Base-by-base conservation (phyloP, 1,140 invertebrate species). In the Planococcus citri region DNA sequence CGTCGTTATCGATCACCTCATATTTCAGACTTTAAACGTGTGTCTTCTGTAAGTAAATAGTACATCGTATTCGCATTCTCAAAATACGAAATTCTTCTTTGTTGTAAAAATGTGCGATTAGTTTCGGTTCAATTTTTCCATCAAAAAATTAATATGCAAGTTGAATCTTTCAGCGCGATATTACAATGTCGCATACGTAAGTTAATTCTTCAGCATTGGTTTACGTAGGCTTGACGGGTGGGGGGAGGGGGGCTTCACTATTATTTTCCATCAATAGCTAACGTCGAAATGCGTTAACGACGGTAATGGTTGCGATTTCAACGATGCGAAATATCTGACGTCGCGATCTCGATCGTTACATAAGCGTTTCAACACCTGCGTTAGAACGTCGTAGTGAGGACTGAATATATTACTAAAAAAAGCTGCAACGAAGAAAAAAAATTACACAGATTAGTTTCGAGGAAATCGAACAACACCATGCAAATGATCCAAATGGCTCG, bases 321-420 rank as follows among this genome's bases (percentile, higher is more conserved):
- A 60, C 69, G 41, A 37, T 12, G 76, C 76, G 61, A 74, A 76
- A 58, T 73, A 75, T 25, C 73, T 68, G 6, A 76, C 76, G 70
- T 76, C 76, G 41, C 73, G 72, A 70, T 76, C 76, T 67, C 71
- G 71, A 70, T 76, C 75, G 14, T 24, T 69, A 41, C 73, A 71
- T 8, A 76, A 68, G 41, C 73, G 70, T 68, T 73, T 75, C 21
- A 76, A 37, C 3, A 72, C 71, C 51, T 72, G 60, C 27, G 73
- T 72, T 6, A 76, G 25, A 27, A 74, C 68, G 64, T 76, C 74
- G 69, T 71, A 37, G 68, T 76, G 76, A 1, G 74, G 72, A 70
- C 72, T 71, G 51, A 27, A 69, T 33, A 69, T 33, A 38, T 37
- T 38, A 37, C 29, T 37, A 24, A 67, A 72, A 37, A 4, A 22